These are phyloP conservation scores for Psittacula derbiana DNA, from an alignment of 2,797 vertebrate genomes.

Conservation along the genomic window DNA sequence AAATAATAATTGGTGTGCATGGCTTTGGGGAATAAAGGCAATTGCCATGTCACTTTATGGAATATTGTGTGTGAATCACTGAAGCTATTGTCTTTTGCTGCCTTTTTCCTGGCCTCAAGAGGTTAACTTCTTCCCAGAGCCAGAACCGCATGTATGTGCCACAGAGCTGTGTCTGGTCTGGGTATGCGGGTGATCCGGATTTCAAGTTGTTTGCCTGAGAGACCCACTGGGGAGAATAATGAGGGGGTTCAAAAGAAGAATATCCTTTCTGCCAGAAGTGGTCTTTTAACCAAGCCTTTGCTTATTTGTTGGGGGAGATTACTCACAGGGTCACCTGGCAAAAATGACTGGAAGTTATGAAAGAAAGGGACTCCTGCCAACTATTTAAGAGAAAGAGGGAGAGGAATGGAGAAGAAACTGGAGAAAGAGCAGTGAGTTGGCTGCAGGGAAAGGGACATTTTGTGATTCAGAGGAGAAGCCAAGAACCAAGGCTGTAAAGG, in stretches of 20 bases:
- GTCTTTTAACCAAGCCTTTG: background rate
- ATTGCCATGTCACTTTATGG: background rate
- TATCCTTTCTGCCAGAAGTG: constrained; percentile 25
- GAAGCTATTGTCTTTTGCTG: background rate
- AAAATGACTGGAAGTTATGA: constrained; percentile 64
- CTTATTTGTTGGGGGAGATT: constrained; percentile 55
- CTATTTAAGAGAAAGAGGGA: constrained; percentile 26
- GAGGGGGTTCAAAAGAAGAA: constrained; percentile 12
- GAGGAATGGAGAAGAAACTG: constrained; percentile 18
- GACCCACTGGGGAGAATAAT: constrained; percentile 12
- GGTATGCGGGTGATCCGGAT: background rate
- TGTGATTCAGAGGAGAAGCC: constrained; percentile 40
- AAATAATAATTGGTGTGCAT: background rate
- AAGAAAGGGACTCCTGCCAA: constrained; percentile 57
- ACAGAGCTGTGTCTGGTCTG: background rate
- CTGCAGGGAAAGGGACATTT: constrained; percentile 44
- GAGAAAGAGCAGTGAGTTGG: constrained; percentile 41
- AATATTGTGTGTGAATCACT: background rate
- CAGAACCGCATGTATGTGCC: background rate
- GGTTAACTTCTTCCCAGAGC: constrained; percentile 35
- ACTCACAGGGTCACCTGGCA: constrained; percentile 60
- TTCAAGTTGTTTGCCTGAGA: background rate
- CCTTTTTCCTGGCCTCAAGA: constrained; percentile 24
- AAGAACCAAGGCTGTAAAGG: constrained; percentile 30
- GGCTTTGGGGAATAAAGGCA: constrained; percentile 5